phyloP scores from a whole-genome alignment of 2,888 invertebrate genomes.

The Tetranychus truncatus region DNA sequence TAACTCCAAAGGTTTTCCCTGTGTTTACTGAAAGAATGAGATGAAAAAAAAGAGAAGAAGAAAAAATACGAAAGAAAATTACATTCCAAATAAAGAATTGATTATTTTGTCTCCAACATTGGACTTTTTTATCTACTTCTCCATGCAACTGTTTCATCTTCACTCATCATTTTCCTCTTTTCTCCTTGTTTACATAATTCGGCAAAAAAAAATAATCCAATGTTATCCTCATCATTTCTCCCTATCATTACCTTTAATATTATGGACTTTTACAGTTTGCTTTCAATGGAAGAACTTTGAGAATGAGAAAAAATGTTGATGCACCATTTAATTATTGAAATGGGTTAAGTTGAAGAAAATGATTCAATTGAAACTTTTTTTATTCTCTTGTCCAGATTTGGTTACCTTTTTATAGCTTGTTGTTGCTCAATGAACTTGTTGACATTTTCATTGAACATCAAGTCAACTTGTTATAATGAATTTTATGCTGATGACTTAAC shows the following conservation, averaged over 20 bases:
- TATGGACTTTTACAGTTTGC: no score
- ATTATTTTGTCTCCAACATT: neutral
- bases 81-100: neutral
- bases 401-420: neutral
- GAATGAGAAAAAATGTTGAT: neutral
- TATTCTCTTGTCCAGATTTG: neutral
- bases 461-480: neutral
- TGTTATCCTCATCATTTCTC: no score
- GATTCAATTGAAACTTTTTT: neutral
- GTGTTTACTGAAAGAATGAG: neutral
- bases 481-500: neutral
- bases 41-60: neutral
- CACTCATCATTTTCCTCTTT: no score
- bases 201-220: no score
- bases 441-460: neutral
- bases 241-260: no score
- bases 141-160: no score
- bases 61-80: neutral
- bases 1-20: neutral
- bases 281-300: neutral
- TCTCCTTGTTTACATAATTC: no score
- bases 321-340: neutral
- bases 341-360: neutral
- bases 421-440: neutral
- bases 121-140: no score